A percentile compares a stretch with the other conserved stretches of the same genome.
Evolutionary conservation across 1,140 invertebrate species (phyloP).

Genomic region (Aphelenchoides avenae): DNA sequence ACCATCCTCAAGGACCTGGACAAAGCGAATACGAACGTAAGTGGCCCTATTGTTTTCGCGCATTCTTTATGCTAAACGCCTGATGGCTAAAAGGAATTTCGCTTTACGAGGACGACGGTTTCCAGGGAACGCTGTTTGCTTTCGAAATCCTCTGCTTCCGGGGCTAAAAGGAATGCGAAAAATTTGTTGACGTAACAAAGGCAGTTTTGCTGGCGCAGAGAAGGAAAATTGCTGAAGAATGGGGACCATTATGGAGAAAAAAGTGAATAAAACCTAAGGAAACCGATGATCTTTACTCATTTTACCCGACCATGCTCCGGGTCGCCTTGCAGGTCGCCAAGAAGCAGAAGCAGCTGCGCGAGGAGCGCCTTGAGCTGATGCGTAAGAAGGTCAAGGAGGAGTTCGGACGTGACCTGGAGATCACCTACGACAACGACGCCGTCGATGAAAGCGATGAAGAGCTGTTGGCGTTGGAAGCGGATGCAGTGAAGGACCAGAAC

Average conservation of each 20-base stretch:
- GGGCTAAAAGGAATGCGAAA: too few relatives aligned
- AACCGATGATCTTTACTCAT: too few relatives aligned
- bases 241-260: neutral
- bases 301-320: too few relatives aligned
- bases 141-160: too few relatives aligned
- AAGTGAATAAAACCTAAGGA: too few relatives aligned
- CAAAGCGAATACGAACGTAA: conserved; percentile 50
- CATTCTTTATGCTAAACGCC: neutral
- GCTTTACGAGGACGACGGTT: too few relatives aligned
- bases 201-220: too few relatives aligned
- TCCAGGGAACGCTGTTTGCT: too few relatives aligned
- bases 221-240: neutral
- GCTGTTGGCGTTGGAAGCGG: conserved; percentile 48
- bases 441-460: conserved; percentile 43
- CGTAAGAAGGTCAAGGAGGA: conserved; percentile 48
- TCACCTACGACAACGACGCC: conserved; percentile 36
- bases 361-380: conserved; percentile 50
- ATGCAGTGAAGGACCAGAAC: conserved; percentile 46
- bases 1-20: conserved; percentile 57
- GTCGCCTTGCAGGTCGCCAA: conserved; percentile 42
- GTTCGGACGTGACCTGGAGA: conserved; percentile 35
- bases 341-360: conserved; percentile 50
- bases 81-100: conserved; percentile 2
- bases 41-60: neutral
- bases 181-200: too few relatives aligned